Conservation (phyloP, 2,888 invertebrate genomes). For the Chalcosyrphus nemorum region DNA sequence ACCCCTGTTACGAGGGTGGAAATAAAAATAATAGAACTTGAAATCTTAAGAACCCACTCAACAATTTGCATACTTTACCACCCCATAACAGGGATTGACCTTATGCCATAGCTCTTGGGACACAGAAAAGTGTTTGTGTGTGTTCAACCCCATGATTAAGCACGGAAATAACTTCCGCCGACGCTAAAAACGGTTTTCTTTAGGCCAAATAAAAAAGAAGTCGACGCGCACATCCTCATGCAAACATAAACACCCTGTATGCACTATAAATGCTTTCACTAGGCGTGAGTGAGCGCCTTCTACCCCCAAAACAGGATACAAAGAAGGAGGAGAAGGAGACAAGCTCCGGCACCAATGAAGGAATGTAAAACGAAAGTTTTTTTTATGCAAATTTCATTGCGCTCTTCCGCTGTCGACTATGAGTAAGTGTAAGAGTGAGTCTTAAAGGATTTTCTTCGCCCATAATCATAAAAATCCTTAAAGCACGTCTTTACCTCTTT, state of each 20-base stretch:
- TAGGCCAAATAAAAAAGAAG: constrained; percentile 7
- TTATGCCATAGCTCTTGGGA: constrained; percentile 42
- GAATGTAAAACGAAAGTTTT: constrained; percentile 54
- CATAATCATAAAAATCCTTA: constrained; percentile 68
- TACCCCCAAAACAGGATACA: too few species aligned
- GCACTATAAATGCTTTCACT: constrained; percentile 65
- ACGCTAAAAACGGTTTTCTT: constrained; percentile 65
- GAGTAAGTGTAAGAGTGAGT: constrained; percentile 19
- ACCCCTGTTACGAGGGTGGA: constrained; percentile 16
- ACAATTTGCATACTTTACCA: constrained; percentile 71
- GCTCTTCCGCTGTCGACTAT: background rate
- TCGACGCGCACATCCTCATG: constrained; percentile 33
- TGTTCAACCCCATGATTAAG: constrained; percentile 60
- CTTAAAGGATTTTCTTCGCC: constrained; percentile 58
- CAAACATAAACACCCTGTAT: constrained; percentile 64
- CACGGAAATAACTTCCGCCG: constrained; percentile 74
- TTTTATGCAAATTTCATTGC: constrained; percentile 67
- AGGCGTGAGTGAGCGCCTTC: constrained; percentile 8
- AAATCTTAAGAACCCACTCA: constrained; percentile 72
- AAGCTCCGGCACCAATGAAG: background rate
- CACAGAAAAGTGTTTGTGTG: constrained; percentile 22
- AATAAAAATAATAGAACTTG: constrained; percentile 66
- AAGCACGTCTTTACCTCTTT: constrained; percentile 55
- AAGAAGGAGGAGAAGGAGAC: background rate
- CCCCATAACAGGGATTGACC: constrained; percentile 66